Evolutionary conservation across 2,797 vertebrate genomes (phyloP).

Genomic region (Parauchenoglanis ngamensis): DNA sequence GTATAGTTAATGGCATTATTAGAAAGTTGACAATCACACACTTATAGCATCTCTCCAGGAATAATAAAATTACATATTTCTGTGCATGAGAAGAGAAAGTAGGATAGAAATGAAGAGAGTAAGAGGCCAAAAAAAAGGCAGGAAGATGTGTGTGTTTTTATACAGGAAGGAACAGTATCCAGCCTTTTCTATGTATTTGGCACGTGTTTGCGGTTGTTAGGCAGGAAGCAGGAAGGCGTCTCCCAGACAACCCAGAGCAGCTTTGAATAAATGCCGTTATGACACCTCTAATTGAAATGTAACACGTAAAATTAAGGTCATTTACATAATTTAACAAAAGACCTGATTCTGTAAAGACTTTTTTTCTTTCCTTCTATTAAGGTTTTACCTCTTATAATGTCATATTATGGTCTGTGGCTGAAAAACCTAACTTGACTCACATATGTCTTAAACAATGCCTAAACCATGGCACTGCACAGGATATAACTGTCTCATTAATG

Average conservation of each 20-base stretch:
- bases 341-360: conserved; percentile 32
- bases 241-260: conserved; percentile 49
- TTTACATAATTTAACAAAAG: conserved; percentile 57
- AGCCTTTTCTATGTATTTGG: background rate
- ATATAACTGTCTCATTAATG: conserved; percentile 68
- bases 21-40: background rate
- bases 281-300: conserved; percentile 62
- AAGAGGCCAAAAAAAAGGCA: background rate
- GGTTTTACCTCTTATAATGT: conserved; percentile 61
- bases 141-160: background rate
- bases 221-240: conserved; percentile 28
- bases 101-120: background rate
- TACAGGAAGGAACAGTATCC: background rate
- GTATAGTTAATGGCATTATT: background rate
- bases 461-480: conserved; percentile 50
- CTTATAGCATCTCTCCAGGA: no score
- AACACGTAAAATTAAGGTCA: conserved; percentile 61
- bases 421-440: conserved; percentile 59
- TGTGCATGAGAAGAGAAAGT: no score
- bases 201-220: background rate
- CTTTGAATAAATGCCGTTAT: conserved; percentile 53
- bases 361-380: conserved; percentile 40
- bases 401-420: conserved; percentile 62
- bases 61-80: background rate
- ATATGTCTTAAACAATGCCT: conserved; percentile 64